phyloP scores from a whole-genome alignment of 1,140 invertebrate genomes.

The Hypsibius dujardini region DNA sequence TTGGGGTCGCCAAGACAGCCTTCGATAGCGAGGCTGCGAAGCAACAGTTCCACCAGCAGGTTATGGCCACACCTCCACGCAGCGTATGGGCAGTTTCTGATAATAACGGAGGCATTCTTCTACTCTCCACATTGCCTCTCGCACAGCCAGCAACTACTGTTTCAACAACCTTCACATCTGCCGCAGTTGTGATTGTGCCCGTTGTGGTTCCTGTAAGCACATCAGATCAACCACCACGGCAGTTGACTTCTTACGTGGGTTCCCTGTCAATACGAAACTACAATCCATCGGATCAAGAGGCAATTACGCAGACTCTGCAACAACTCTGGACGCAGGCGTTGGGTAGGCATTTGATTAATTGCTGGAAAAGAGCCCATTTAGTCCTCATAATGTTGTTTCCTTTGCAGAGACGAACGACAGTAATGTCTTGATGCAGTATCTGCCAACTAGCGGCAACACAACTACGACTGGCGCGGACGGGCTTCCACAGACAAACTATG shows the following conservation, averaged over 20 bases:
- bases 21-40: not conserved
- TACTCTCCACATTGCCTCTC: not conserved
- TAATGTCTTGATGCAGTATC: not conserved
- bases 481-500: not conserved
- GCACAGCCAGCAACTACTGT: conserved; percentile 4
- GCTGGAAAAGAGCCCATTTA: too few relatives aligned
- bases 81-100: not conserved
- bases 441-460: not conserved
- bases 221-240: too few relatives aligned
- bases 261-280: not conserved
- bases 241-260: too few relatives aligned
- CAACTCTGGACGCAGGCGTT: not conserved
- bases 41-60: not conserved
- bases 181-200: too few relatives aligned
- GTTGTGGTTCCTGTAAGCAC: too few relatives aligned
- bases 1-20: not conserved
- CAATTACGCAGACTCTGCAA: conserved; percentile 1
- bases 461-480: not conserved
- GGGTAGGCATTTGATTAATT: too few relatives aligned
- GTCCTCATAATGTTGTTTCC: too few relatives aligned
- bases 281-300: not conserved
- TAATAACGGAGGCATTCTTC: not conserved
- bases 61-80: not conserved
- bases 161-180: too few relatives aligned
- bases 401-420: not conserved